A percentile compares a stretch with the other conserved stretches of the same genome.
Conservation (phyloP, 2,113 vertebrate species). For the Vidua chalybeata region DNA sequence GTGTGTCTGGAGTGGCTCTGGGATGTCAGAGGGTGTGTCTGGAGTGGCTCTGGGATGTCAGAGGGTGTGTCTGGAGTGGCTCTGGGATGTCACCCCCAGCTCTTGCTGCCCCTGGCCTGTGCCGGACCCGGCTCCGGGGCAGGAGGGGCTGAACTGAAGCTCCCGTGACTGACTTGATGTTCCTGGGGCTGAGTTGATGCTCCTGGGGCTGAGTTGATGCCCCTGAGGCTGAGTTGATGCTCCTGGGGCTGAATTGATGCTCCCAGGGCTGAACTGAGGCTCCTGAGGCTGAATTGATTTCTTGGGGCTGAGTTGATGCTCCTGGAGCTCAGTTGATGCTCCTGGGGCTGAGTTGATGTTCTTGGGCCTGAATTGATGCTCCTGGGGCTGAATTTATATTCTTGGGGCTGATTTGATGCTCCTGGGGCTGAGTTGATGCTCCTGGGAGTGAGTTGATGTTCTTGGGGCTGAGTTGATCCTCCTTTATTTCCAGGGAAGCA, state of each 20-base stretch:
- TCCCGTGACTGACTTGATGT: background rate
- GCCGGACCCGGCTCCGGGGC: background rate
- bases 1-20: background rate
- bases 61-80: no score
- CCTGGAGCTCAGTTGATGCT: rapidly evolving
- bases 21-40: no score
- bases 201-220: background rate
- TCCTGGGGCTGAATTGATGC: background rate
- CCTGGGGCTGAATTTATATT: rapidly evolving
- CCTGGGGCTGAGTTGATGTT: no score
- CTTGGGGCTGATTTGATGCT: rapidly evolving
- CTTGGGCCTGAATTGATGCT: rapidly evolving
- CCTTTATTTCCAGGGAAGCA: background rate
- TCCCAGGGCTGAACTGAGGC: background rate
- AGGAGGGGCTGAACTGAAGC: background rate
- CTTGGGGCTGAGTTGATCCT: background rate
- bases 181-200: rapidly evolving
- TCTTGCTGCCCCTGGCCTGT: background rate
- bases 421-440: rapidly evolving
- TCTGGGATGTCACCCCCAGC: background rate
- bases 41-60: background rate
- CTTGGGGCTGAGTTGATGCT: no score
- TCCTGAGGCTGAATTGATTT: background rate
- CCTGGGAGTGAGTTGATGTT: rapidly evolving
- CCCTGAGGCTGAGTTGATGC: no score